Conservation (phyloP, 2,113 vertebrate species). For the Protobothrops mucrosquamatus region DNA sequence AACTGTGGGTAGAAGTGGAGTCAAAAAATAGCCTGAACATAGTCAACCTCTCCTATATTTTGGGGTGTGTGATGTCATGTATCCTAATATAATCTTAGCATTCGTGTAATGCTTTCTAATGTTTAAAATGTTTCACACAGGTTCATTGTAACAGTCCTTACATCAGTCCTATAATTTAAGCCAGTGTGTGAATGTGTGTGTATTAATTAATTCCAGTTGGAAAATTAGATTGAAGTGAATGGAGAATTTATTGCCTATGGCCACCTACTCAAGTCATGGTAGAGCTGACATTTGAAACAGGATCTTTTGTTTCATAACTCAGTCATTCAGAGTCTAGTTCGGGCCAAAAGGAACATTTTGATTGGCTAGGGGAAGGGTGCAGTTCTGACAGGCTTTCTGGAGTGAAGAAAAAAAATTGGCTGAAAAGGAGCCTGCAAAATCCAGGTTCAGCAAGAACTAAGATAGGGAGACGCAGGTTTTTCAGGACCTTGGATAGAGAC, state of each 20-base stretch:
- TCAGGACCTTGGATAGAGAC: conserved; percentile 5
- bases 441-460: neutral
- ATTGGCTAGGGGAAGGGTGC: neutral
- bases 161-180: neutral
- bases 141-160: neutral
- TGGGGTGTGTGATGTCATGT: conserved; percentile 11
- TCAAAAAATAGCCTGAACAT: neutral
- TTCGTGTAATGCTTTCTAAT: neutral
- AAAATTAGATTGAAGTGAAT: neutral
- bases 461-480: neutral
- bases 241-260: neutral
- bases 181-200: neutral
- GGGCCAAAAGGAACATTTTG: neutral
- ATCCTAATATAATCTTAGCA: neutral
- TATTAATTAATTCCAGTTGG: neutral
- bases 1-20: neutral
- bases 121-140: neutral
- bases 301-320: neutral
- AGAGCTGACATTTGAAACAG: neutral
- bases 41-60: conserved; percentile 1
- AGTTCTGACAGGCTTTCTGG: too few relatives aligned
- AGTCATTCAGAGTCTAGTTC: neutral
- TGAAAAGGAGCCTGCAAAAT: neutral
- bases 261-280: neutral
- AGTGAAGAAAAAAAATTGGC: neutral